These are phyloP conservation scores for Aphelenchoides fujianensis DNA, from an alignment of 1,140 invertebrate species.

Conservation along the genomic window DNA sequence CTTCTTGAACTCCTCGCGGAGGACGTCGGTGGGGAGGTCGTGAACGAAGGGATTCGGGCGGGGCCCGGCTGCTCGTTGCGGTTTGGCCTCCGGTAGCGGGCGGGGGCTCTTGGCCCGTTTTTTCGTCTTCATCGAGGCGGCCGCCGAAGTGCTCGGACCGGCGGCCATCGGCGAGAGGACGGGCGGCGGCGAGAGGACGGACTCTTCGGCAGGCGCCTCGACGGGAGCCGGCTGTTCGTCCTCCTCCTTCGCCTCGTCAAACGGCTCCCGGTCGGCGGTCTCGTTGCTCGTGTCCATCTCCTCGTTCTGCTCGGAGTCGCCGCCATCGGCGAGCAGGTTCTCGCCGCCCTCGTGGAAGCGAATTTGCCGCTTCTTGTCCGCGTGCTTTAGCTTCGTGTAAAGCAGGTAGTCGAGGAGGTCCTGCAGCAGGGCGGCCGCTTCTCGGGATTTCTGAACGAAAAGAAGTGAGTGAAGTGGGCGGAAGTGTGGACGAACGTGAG, in stretches of 20 bases:
- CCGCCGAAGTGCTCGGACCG: neutral
- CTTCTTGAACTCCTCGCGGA: neutral
- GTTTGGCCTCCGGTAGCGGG: neutral
- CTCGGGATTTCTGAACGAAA: constrained; percentile 1
- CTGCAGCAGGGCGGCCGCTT: neutral
- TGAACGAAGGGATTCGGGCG: neutral
- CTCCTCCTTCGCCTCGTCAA: neutral
- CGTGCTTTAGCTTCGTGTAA: neutral
- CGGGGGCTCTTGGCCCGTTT: neutral
- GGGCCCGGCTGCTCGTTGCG: neutral
- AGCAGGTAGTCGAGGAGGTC: constrained; percentile 23
- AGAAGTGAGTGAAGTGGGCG: neutral
- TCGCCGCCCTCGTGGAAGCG: neutral
- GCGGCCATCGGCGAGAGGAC: neutral
- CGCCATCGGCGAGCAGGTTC: neutral
- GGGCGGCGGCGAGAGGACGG: neutral
- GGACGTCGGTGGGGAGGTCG: neutral
- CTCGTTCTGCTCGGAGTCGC: neutral
- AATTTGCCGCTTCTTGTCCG: neutral
- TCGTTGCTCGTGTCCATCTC: constrained; percentile 5
- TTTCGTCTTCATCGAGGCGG: neutral
- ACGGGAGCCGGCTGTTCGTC: neutral
- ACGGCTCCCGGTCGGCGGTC: neutral
- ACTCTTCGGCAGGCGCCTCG: neutral
- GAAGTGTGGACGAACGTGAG: constrained; percentile 6